Percentiles rank a stretch among this genome's conserved stretches.
These are phyloP conservation scores for Orestias chungarensis DNA, from an alignment of 2,797 vertebrate genomes.

Conservation along the genomic window DNA sequence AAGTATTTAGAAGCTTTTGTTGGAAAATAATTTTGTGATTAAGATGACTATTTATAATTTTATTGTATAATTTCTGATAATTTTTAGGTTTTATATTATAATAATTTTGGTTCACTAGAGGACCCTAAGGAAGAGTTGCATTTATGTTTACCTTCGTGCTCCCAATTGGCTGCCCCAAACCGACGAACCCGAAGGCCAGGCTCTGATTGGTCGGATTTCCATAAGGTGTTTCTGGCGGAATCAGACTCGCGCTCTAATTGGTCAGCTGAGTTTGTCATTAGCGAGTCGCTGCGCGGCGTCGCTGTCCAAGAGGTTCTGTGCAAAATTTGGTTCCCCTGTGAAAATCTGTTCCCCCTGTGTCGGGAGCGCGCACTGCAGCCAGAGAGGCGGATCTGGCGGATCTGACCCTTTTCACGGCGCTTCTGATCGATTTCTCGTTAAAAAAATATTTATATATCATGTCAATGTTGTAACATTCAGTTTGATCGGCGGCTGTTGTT, in stretches of 20 bases:
- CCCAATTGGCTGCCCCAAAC: constrained; percentile 44
- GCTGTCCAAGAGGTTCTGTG: no score
- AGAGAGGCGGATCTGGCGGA: no score
- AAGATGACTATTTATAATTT: neutral
- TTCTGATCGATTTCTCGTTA: no score
- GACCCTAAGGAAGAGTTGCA: constrained; percentile 27
- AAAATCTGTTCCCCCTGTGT: no score
- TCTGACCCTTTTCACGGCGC: no score
- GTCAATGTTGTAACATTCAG: no score
- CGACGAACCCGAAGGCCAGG: neutral
- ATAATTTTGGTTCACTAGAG: constrained; percentile 36
- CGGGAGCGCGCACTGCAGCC: no score
- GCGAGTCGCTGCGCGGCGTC: no score
- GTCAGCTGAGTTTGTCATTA: constrained; percentile 31
- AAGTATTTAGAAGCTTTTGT: neutral
- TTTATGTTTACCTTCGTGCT: constrained; percentile 14
- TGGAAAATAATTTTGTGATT: neutral
- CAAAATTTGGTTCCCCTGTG: no score
- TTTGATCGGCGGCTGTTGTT: no score
- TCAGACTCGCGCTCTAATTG: constrained; percentile 53
- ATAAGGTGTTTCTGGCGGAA: constrained; percentile 31
- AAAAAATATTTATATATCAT: no score
- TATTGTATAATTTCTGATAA: neutral
- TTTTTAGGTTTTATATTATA: neutral
- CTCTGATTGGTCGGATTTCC: constrained; percentile 54